Evolutionary conservation across 2,888 invertebrate species (phyloP), one percentile per base, ranked within the genome.

Genomic region (Cosmia pyralina): DNA sequence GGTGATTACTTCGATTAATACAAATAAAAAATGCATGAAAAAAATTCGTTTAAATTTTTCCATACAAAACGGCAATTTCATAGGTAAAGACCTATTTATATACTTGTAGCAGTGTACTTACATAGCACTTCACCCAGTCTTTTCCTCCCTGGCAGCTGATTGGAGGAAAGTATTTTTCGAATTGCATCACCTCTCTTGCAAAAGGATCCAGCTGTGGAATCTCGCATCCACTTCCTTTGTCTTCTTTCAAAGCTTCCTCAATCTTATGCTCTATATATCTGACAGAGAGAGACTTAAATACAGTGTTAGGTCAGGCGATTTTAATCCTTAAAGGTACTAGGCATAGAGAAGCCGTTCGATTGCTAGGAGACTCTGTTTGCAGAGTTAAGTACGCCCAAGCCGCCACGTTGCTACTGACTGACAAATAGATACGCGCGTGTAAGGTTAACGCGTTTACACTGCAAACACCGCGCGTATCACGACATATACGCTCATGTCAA

Each of bases 41-140:
- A n/a, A n/a, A n/a, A n/a, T n/a, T n/a, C n/a, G n/a, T n/a, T n/a
- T n/a, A n/a, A n/a, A n/a, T n/a, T n/a, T n/a, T n/a, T n/a, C n/a
- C n/a, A n/a, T n/a, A n/a, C n/a, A n/a, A n/a, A n/a, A n/a, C n/a
- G n/a, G n/a, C n/a, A n/a, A n/a, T n/a, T n/a, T n/a, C n/a, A n/a
- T n/a, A n/a, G n/a, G n/a, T n/a, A n/a, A n/a, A n/a, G n/a, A n/a
- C n/a, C n/a, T n/a, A n/a, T n/a, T n/a, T n/a, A n/a, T 1, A 63
- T 15, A 11, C 11, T 44, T 62, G 22, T 19, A 44, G 15, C n/a
- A 52, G 19, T 55, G 88, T 91, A 90, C 97, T 96, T 90, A 98
- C 98, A 90, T 97, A 96, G 84, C 98, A 98, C 85, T 95, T 96
- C 2, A 98, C 98, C 99, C 99, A 99, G 90, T 98, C 98, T 94